Evolutionary conservation across 2,888 invertebrate genomes (phyloP).

Genomic region (Smittia sp.): DNA sequence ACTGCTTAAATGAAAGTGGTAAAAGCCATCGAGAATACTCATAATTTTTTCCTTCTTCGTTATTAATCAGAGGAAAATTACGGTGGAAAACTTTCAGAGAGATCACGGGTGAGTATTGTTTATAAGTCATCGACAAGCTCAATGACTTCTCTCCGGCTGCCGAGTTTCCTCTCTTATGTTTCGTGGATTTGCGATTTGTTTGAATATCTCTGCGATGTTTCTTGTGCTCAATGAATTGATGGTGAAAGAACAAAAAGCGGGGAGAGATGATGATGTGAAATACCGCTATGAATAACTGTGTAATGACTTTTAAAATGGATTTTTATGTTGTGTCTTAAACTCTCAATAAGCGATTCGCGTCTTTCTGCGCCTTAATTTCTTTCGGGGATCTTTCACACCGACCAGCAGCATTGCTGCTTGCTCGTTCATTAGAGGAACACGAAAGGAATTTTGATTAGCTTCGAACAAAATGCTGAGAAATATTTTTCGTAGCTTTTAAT

Average conservation of each 20-base stretch:
- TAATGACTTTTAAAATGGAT: slow-evolving; percentile 24
- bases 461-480: background rate
- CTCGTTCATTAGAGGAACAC: background rate
- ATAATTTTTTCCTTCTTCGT: too few relatives aligned
- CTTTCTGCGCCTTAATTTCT: background rate
- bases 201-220: too few relatives aligned
- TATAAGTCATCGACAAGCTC: too few relatives aligned
- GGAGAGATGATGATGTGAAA: slow-evolving; percentile 25
- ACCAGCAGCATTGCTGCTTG: background rate
- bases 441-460: slow-evolving; percentile 5
- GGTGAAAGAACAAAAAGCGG: background rate
- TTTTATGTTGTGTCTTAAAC: slow-evolving; percentile 24
- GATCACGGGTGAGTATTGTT: too few relatives aligned
- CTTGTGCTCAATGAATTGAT: too few relatives aligned
- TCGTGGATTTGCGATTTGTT: too few relatives aligned
- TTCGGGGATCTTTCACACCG: background rate
- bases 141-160: too few relatives aligned
- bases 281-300: slow-evolving; percentile 37
- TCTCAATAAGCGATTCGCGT: background rate
- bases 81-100: too few relatives aligned
- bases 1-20: too few relatives aligned
- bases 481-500: background rate
- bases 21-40: too few relatives aligned
- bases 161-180: too few relatives aligned
- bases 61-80: too few relatives aligned